phyloP scores from a whole-genome alignment of 2,888 invertebrate species.

The Elegia similella region DNA sequence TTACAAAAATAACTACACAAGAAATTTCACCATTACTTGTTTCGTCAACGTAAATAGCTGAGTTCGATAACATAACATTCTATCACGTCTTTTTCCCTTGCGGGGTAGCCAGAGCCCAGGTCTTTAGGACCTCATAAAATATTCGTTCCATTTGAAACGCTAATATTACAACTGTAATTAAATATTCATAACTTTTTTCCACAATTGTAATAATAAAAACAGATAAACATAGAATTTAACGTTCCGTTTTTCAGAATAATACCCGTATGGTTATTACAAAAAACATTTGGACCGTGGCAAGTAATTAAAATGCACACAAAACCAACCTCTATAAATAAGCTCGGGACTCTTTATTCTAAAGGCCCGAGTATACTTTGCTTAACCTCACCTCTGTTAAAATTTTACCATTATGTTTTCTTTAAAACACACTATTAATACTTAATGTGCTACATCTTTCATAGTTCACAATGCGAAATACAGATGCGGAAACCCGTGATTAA shows the following conservation, averaged over 20 bases:
- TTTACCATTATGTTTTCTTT: background rate
- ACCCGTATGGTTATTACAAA: constrained; percentile 11
- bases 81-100: too few relatives aligned
- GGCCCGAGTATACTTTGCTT: background rate
- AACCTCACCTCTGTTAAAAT: background rate
- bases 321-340: constrained; percentile 15
- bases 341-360: constrained; percentile 8
- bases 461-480: too few relatives aligned
- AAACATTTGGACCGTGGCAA: constrained; percentile 12
- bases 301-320: constrained; percentile 18
- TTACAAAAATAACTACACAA: too few relatives aligned
- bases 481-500: too few relatives aligned
- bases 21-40: too few relatives aligned
- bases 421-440: too few relatives aligned
- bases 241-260: constrained; percentile 8
- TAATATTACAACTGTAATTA: background rate
- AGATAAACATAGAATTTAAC: background rate
- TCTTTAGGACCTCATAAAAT: too few relatives aligned
- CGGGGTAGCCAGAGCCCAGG: too few relatives aligned
- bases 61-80: too few relatives aligned
- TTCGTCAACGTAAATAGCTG: too few relatives aligned
- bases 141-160: too few relatives aligned
- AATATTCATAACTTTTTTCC: background rate
- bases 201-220: background rate
- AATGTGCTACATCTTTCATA: too few relatives aligned